Percentiles rank a stretch among this genome's conserved stretches.
These are phyloP conservation scores for Drosophila nr. medialis DNA, from an alignment of 2,888 invertebrate species.

Conservation along the genomic window DNA sequence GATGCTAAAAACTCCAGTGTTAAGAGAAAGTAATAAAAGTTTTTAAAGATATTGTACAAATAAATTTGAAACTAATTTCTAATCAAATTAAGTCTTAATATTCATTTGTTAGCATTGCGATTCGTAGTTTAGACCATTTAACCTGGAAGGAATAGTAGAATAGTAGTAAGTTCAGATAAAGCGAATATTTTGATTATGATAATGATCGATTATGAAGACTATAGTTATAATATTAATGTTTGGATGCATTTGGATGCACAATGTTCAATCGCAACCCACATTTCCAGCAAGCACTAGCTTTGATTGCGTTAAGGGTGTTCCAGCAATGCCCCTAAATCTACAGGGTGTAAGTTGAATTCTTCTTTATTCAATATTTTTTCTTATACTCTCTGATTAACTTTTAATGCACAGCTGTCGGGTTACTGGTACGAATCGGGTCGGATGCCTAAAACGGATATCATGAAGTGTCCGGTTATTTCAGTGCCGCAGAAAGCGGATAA, in stretches of 20 bases:
- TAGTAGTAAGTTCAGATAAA: background rate
- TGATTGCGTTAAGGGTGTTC: background rate
- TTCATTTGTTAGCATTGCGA: too few species aligned
- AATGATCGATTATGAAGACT: background rate
- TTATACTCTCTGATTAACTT: background rate
- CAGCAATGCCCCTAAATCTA: background rate
- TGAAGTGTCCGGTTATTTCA: conserved; percentile 46
- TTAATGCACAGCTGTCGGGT: conserved; percentile 25
- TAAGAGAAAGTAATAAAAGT: too few species aligned
- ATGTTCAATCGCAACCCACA: background rate
- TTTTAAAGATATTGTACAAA: too few species aligned
- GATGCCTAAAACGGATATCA: conserved; percentile 27
- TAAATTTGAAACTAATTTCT: too few species aligned
- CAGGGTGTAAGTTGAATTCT: conserved; percentile 1
- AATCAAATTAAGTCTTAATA: too few species aligned
- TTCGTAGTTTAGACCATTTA: too few species aligned
- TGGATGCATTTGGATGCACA: background rate
- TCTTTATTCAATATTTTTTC: too few species aligned
- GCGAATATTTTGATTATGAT: background rate
- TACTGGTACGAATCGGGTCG: conserved; percentile 53
- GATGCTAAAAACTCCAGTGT: too few species aligned
- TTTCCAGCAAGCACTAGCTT: background rate
- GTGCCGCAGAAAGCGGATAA: conserved; percentile 18
- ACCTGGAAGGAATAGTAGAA: background rate
- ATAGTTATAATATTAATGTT: background rate